Evolutionary conservation across 2,113 vertebrate species (phyloP).

Genomic region (Penelope pileata): DNA sequence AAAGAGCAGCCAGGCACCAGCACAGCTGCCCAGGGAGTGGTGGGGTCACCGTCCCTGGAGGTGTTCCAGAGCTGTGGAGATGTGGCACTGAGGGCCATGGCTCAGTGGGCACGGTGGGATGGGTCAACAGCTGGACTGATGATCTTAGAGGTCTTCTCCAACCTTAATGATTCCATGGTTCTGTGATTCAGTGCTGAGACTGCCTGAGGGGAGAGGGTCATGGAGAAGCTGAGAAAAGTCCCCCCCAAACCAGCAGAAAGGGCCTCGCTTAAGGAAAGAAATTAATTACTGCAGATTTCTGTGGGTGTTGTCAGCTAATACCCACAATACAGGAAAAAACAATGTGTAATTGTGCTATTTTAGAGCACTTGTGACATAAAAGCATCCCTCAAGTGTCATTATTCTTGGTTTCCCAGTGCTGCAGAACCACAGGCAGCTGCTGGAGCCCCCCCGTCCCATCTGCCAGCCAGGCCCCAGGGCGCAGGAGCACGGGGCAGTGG

Average conservation of each 20-base stretch:
- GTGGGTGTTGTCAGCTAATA: neutral
- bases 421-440: neutral
- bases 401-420: neutral
- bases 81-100: too few species aligned
- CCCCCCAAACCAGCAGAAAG: neutral
- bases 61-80: too few species aligned
- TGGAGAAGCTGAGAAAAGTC: fast-evolving
- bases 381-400: neutral
- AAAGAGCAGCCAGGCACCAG: too few species aligned
- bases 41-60: too few species aligned
- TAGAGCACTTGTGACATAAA: neutral
- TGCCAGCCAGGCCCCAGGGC: too few species aligned
- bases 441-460: too few species aligned
- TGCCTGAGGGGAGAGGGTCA: neutral
- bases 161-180: too few species aligned
- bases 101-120: too few species aligned
- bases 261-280: neutral
- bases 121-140: too few species aligned
- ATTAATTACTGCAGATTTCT: neutral
- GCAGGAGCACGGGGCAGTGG: neutral
- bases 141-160: too few species aligned
- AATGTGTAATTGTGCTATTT: neutral
- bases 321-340: neutral
- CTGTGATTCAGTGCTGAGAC: neutral
- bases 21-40: too few species aligned